phyloP scores from a whole-genome alignment of 2,797 vertebrate species.

The Lepilemur septentrionalis region DNA sequence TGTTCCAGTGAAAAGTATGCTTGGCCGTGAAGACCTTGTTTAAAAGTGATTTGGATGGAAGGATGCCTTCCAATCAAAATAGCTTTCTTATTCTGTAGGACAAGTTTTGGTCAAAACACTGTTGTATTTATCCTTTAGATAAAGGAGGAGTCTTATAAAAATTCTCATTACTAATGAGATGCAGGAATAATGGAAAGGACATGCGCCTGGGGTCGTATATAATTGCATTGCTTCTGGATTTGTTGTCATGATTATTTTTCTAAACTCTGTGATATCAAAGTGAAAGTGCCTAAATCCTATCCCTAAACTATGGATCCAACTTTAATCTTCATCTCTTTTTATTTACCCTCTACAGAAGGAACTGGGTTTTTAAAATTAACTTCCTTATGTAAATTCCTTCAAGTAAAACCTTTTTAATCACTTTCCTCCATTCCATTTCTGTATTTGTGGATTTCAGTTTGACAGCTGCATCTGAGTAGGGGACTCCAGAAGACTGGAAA shows the following conservation, averaged over 20 bases:
- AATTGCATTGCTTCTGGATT: neutral
- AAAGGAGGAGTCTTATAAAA: neutral
- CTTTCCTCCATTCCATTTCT: neutral
- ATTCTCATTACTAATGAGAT: neutral
- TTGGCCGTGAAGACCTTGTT: constrained; percentile 81
- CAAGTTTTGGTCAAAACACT: neutral
- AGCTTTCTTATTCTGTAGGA: neutral
- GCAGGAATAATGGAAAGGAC: neutral
- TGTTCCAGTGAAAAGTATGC: constrained; percentile 72
- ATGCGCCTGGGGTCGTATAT: neutral
- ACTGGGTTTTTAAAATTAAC: neutral
- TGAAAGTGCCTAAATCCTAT: neutral
- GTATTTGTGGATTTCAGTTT: constrained; percentile 9
- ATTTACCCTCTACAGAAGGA: neutral
- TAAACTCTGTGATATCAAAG: neutral
- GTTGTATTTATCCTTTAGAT: neutral
- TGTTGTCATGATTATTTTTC: neutral
- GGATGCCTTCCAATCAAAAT: neutral
- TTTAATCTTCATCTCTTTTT: constrained; percentile 2
- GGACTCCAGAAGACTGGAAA: constrained; percentile 71
- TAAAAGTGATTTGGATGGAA: constrained; percentile 60
- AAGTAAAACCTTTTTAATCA: neutral
- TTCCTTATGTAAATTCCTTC: neutral
- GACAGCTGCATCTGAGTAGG: constrained; percentile 44
- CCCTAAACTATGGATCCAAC: neutral